Percentiles rank a stretch among this genome's conserved stretches.
Conservation (phyloP, 2,797 vertebrate species). For the Syngnathus acus region DNA sequence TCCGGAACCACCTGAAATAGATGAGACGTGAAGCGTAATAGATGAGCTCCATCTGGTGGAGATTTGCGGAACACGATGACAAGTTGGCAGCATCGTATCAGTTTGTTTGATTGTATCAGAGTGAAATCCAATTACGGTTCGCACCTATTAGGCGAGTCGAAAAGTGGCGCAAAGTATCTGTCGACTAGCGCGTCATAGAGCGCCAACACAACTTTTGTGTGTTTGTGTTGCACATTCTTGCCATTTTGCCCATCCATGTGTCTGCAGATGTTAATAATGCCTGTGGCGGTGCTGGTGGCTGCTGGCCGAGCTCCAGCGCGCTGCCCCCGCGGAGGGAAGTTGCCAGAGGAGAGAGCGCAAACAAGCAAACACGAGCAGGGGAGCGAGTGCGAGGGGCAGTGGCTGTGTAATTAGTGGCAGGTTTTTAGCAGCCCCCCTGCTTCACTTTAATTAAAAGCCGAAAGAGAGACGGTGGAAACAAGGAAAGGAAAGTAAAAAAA, state of each 20-base stretch:
- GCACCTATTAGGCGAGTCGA: conserved; percentile 62
- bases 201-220: neutral
- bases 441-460: conserved; percentile 70
- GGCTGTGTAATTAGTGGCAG: conserved; percentile 67
- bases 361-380: conserved; percentile 34
- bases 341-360: conserved; percentile 25
- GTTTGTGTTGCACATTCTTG: conserved; percentile 10
- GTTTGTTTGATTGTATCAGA: conserved; percentile 59
- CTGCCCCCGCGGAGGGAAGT: conserved; percentile 21
- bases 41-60: neutral
- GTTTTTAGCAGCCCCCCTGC: conserved; percentile 50
- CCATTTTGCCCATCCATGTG: neutral
- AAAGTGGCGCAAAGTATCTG: neutral
- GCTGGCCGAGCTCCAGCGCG: conserved; percentile 56
- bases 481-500: conserved; percentile 14
- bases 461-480: conserved; percentile 48
- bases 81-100: conserved; percentile 32
- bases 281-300: conserved; percentile 50
- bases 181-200: neutral
- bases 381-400: conserved; percentile 43
- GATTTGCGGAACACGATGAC: conserved; percentile 6
- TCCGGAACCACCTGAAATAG: neutral
- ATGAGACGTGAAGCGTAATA: neutral
- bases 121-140: conserved; percentile 71
- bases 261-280: conserved; percentile 8